A percentile compares a stretch with the other conserved stretches of the same genome.
Conservation (phyloP, 2,113 vertebrate species). For the Leucoraja erinaceus region DNA sequence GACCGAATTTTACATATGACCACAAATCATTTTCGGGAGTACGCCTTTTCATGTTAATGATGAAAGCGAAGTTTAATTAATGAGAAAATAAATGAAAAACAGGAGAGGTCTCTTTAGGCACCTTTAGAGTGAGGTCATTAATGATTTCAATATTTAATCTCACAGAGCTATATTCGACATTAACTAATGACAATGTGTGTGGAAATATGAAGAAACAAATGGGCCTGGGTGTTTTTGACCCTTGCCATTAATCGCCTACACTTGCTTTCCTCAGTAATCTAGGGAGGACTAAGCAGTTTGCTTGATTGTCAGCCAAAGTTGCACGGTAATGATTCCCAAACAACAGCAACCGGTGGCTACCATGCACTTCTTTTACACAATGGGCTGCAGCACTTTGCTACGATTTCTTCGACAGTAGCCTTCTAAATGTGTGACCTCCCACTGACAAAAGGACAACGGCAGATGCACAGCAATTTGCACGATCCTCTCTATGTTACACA, state of each 20-base stretch:
- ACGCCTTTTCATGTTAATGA: background rate
- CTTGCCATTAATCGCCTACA: background rate
- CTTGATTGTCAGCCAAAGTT: no score
- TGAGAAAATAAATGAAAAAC: conserved; percentile 21
- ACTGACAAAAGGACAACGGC: no score
- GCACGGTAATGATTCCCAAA: no score
- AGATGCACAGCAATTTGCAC: no score
- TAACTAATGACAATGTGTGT: background rate
- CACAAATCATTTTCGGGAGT: background rate
- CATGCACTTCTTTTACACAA: no score
- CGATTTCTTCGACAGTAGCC: no score
- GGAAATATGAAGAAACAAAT: background rate
- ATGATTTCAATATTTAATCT: background rate
- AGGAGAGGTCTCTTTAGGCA: background rate
- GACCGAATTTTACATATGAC: background rate
- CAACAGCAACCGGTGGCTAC: no score
- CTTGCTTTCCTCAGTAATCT: background rate
- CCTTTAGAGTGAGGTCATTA: background rate
- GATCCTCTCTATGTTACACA: no score
- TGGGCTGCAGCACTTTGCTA: no score
- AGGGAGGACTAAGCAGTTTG: background rate
- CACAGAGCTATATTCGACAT: background rate
- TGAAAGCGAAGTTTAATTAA: background rate
- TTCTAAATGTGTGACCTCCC: no score
- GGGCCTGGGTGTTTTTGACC: background rate